Evolutionary conservation across 1,140 invertebrate genomes (phyloP).

Genomic region (Rhizoglyphus robini): DNA sequence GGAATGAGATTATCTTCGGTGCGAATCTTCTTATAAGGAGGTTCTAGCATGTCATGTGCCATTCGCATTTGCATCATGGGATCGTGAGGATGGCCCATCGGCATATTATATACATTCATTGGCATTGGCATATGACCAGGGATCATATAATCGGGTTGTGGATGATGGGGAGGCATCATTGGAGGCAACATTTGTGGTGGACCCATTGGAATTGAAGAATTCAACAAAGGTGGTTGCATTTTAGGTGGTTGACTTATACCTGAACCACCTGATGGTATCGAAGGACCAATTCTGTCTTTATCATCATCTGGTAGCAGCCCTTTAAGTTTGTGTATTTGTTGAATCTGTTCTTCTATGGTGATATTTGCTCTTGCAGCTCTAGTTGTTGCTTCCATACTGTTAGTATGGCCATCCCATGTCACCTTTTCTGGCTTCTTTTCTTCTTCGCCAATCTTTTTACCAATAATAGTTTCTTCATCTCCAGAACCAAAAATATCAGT

Average conservation of each 20-base stretch:
- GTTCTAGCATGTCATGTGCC: slow-evolving; percentile 40
- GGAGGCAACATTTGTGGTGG: slow-evolving; percentile 11
- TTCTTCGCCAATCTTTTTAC: slow-evolving; percentile 91
- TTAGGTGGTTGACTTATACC: not conserved
- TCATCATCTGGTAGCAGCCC: slow-evolving; percentile 82
- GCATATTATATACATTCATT: slow-evolving; percentile 9
- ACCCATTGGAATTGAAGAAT: not conserved
- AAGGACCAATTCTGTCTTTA: slow-evolving; percentile 53
- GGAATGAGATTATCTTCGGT: slow-evolving; percentile 84
- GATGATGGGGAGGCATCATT: slow-evolving; percentile 14
- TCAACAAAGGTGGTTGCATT: not conserved
- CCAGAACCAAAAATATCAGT: slow-evolving; percentile 99
- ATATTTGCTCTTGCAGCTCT: slow-evolving; percentile 84
- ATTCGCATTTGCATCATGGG: slow-evolving; percentile 22
- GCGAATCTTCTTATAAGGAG: slow-evolving; percentile 67
- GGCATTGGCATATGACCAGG: slow-evolving; percentile 15
- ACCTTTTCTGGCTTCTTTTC: slow-evolving; percentile 68
- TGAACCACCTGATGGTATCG: slow-evolving; percentile 24
- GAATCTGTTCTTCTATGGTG: slow-evolving; percentile 89
- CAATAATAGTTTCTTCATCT: slow-evolving; percentile 94
- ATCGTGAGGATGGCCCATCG: not conserved
- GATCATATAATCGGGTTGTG: slow-evolving; percentile 12
- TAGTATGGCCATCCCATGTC: slow-evolving; percentile 97
- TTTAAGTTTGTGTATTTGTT: slow-evolving; percentile 87
- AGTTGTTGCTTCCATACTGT: slow-evolving; percentile 78